phyloP scores from a whole-genome alignment of 1,140 invertebrate genomes.

The Manduca sexta region DNA sequence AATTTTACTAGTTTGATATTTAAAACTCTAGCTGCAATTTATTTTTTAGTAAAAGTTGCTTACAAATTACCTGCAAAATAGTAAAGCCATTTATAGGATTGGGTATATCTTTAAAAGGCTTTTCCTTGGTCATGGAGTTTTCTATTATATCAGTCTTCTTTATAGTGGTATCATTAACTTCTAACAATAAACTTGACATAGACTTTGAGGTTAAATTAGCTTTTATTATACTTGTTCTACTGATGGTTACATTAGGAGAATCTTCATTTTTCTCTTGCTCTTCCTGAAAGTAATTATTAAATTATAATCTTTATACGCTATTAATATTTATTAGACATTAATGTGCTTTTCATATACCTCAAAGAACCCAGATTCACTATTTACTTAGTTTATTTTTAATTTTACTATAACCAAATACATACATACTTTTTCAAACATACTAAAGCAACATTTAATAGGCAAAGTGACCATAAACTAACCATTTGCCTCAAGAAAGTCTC shows the following conservation, averaged over 20 bases:
- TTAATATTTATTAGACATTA: too few species aligned
- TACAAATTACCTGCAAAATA: constrained; percentile 62
- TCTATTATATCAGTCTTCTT: constrained; percentile 13
- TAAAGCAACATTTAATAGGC: too few species aligned
- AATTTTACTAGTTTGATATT: too few species aligned
- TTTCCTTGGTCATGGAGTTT: constrained; percentile 19
- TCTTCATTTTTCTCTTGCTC: constrained; percentile 34
- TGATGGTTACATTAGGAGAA: constrained; percentile 29
- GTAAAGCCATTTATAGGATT: constrained; percentile 53
- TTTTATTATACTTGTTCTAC: constrained; percentile 49
- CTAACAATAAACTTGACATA: constrained; percentile 28
- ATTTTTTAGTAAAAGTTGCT: too few species aligned
- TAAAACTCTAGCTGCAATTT: too few species aligned
- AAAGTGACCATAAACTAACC: too few species aligned
- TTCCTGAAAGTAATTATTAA: constrained; percentile 32
- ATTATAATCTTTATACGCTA: neutral
- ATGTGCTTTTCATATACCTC: too few species aligned
- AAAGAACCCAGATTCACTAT: too few species aligned
- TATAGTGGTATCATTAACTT: constrained; percentile 17
- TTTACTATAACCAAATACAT: too few species aligned
- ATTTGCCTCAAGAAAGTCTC: constrained; percentile 78
- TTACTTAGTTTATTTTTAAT: neutral
- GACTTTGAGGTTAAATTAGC: constrained; percentile 42
- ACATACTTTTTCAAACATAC: too few species aligned
- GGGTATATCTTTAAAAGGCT: constrained; percentile 44